Base-by-base conservation (phyloP, 2,797 vertebrate species). In the Arnoldichthys spilopterus region DNA sequence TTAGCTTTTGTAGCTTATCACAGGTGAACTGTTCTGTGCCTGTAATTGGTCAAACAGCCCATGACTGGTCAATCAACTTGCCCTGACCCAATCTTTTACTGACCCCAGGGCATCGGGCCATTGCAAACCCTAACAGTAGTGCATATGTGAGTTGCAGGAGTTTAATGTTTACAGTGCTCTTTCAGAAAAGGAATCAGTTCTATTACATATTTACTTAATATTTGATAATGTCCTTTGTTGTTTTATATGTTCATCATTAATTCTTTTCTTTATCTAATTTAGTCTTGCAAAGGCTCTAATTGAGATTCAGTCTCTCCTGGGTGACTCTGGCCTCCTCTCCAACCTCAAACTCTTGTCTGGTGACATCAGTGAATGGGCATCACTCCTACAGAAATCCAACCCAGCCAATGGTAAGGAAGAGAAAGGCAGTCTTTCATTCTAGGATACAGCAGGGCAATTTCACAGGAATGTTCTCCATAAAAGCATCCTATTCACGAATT, bases 251-350 rank as follows among this genome's bases (percentile, higher is more conserved):
- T 16, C 22, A 11, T 3, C 26, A 18, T 5, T 51, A 58, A 40
- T 51, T 9, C 0, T 9, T 6, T 26, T n/a, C 4, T 66, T 45
- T 20, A 13, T 62, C 30, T 59, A 24, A 13, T 74, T 47, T 69
- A 95, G 94, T 84, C 76, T 94, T 74, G 53, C 93, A 7, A 87
- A 89, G 63, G 47, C 90, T 22, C 79, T 95, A 79, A 88, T 90
- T 1, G 92, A 94, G 81, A 80, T 95, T 24, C 93, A 94, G 64
- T 84, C 63, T 11, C 66, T 92, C 5, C 37, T 95, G 78, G 77
- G 84, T 53, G 81, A 92, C 82, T 53, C 84, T 54, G 86, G 90
- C 3, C n/a, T 90, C 71, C 79, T 93, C 85, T 85, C 80, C 74
- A 89, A 88, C 1, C 59, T 84, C 0, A 79, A 82, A 80, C 12